These are phyloP conservation scores for Pogonomyrmex barbatus DNA, from an alignment of 1,140 invertebrate species.

Conservation along the genomic window DNA sequence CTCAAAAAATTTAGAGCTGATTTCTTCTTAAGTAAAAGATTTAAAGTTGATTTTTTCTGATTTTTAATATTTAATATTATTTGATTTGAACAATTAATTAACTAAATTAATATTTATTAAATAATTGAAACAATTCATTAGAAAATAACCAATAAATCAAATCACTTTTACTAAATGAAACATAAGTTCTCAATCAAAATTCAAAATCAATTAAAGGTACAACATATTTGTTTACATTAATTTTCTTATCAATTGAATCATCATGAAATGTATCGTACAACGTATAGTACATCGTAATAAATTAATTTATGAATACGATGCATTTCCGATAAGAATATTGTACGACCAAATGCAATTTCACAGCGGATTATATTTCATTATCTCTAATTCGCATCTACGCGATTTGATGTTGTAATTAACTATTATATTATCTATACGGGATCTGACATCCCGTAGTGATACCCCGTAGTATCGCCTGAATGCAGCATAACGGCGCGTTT, in stretches of 20 bases:
- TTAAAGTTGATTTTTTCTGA: background rate
- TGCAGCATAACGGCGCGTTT: slow-evolving; percentile 17
- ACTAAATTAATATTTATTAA: background rate
- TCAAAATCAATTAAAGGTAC: background rate
- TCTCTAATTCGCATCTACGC: background rate
- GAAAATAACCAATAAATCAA: background rate
- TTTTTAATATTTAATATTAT: background rate
- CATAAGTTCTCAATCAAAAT: background rate
- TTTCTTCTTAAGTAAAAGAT: background rate
- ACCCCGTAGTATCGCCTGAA: background rate
- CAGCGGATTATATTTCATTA: background rate
- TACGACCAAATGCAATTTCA: slow-evolving; percentile 9
- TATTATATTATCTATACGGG: background rate
- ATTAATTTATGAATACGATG: background rate
- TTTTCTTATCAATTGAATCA: background rate
- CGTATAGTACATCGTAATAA: background rate
- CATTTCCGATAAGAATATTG: background rate
- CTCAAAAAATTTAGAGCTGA: background rate
- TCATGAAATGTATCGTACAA: background rate
- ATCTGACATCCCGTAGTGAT: background rate
- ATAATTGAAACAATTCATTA: no score
- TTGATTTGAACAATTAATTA: background rate
- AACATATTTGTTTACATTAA: background rate
- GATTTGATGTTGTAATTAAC: slow-evolving; percentile 2
- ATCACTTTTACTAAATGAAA: background rate